Conservation (phyloP, 2,113 vertebrate species). For the Orycteropus afer region DNA sequence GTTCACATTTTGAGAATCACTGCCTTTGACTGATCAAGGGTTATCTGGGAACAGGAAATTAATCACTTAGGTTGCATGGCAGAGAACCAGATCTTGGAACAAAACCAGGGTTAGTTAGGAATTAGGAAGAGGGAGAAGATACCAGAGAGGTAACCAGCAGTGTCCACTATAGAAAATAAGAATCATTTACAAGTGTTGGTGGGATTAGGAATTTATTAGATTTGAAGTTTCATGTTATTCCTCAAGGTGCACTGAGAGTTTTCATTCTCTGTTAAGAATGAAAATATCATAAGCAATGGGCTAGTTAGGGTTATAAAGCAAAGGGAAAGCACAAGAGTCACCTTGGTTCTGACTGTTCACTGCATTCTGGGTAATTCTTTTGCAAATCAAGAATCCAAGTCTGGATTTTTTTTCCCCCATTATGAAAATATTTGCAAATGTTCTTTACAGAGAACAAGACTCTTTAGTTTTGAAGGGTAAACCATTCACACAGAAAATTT, state of each 20-base stretch:
- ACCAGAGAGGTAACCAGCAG: background rate
- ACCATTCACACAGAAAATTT: background rate
- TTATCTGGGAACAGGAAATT: background rate
- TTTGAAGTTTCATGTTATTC: background rate
- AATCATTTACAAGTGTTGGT: background rate
- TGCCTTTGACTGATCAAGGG: background rate
- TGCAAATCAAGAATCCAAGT: background rate
- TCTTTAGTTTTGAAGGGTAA: conserved; percentile 11
- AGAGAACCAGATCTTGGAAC: background rate
- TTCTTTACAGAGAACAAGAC: conserved; percentile 23
- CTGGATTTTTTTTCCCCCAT: background rate
- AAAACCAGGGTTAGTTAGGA: background rate
- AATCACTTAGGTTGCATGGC: background rate
- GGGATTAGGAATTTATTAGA: background rate
- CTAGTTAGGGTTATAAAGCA: background rate
- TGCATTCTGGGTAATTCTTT: background rate
- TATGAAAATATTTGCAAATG: background rate
- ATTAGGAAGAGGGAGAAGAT: background rate
- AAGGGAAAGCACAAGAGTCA: background rate
- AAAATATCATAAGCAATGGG: background rate
- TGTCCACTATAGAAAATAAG: background rate
- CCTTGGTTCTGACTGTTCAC: background rate
- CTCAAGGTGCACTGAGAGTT: background rate
- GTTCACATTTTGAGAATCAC: background rate
- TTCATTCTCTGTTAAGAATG: background rate